phyloP scores from a whole-genome alignment of 2,113 vertebrate species.

The Eidolon helvum region DNA sequence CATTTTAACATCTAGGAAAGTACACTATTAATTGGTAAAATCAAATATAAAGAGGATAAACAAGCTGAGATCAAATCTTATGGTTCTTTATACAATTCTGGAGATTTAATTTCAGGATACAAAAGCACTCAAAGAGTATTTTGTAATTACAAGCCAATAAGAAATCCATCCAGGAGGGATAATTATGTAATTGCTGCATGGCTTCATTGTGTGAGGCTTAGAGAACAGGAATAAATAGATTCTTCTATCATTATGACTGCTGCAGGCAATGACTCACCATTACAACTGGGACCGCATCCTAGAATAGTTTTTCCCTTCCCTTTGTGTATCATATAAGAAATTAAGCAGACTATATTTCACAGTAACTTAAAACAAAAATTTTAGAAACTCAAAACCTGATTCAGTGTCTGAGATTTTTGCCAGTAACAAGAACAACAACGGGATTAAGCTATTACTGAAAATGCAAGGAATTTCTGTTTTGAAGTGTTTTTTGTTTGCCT shows the following conservation, averaged over 20 bases:
- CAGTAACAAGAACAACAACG: not conserved
- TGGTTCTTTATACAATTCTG: conserved; percentile 18
- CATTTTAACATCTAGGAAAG: conserved; percentile 48
- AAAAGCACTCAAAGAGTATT: conserved; percentile 73
- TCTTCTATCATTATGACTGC: conserved; percentile 74
- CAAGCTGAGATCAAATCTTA: conserved; percentile 54
- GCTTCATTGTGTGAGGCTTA: conserved; percentile 73
- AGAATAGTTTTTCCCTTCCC: conserved; percentile 71
- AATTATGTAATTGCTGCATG: conserved; percentile 83
- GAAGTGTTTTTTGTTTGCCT: not conserved
- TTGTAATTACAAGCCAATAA: conserved; percentile 84
- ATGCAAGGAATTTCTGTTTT: not conserved
- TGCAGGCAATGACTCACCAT: conserved; percentile 81
- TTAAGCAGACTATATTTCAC: conserved; percentile 66
- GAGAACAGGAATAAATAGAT: conserved; percentile 82
- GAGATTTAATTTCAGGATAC: conserved; percentile 79
- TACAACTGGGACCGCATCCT: conserved; percentile 74
- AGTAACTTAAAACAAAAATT: not conserved
- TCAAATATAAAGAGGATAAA: conserved; percentile 62
- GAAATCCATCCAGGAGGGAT: conserved; percentile 85
- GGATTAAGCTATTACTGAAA: not conserved
- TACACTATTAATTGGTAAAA: conserved; percentile 53
- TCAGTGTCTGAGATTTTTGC: conserved; percentile 21
- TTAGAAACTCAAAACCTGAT: not conserved
- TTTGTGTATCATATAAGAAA: conserved; percentile 68